Conservation (phyloP, 1,140 invertebrate species). For the Dreissena rostriformis region DNA sequence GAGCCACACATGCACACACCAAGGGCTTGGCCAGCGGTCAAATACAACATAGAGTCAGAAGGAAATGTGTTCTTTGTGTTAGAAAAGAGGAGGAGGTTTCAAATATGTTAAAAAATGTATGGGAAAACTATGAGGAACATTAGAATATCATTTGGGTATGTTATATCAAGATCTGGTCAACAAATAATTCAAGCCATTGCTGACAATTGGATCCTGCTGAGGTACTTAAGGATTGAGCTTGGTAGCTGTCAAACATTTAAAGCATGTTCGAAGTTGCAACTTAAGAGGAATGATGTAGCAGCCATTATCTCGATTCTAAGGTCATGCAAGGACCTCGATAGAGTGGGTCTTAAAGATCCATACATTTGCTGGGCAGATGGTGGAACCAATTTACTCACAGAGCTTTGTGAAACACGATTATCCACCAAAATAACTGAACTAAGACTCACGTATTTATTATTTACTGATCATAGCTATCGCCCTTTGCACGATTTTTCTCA, state of each 20-base stretch:
- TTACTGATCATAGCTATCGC: constrained; percentile 59
- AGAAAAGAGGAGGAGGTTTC: constrained; percentile 57
- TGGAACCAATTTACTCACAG: constrained; percentile 53
- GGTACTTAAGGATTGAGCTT: constrained; percentile 41
- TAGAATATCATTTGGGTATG: constrained; percentile 57
- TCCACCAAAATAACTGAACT: constrained; percentile 59
- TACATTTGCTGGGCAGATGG: constrained; percentile 55
- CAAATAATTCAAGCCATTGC: constrained; percentile 61
- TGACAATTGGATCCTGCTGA: constrained; percentile 58
- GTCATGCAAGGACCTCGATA: constrained; percentile 45
- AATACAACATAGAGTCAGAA: constrained; percentile 55
- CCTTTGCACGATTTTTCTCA: too few species aligned
- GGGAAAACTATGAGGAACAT: constrained; percentile 61
- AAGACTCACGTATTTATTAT: constrained; percentile 51
- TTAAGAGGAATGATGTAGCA: constrained; percentile 48
- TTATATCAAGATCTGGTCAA: constrained; percentile 55
- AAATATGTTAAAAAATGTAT: constrained; percentile 63
- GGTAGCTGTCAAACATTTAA: constrained; percentile 41
- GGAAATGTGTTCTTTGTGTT: constrained; percentile 65
- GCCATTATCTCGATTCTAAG: constrained; percentile 49
- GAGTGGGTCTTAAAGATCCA: constrained; percentile 49
- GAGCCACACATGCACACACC: constrained; percentile 37
- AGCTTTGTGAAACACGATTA: constrained; percentile 35
- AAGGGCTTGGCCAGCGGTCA: constrained; percentile 57
- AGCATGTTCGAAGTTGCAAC: constrained; percentile 24